A percentile compares a stretch with the other conserved stretches of the same genome.
Conservation (phyloP, 2,888 invertebrate species). For the Cheilosia pagana region DNA sequence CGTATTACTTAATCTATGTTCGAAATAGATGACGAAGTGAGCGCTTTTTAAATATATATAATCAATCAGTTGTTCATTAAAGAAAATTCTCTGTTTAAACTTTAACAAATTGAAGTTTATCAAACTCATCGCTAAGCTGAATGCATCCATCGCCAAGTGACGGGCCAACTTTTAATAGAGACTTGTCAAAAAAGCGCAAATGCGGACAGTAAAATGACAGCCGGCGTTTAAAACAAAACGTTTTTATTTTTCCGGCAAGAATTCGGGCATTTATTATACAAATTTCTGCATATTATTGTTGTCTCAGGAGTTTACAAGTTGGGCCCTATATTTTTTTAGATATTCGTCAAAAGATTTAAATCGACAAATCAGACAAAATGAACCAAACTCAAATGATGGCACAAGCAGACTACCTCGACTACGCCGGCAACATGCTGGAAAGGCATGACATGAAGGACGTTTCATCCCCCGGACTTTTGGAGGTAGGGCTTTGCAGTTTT, state of each 20-base stretch:
- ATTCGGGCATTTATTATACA: slow-evolving; percentile 40
- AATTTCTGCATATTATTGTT: slow-evolving; percentile 7
- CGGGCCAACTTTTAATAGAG: neutral
- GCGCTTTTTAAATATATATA: no score
- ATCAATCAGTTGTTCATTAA: neutral
- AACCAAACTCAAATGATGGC: slow-evolving; percentile 77
- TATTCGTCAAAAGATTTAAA: slow-evolving; percentile 9
- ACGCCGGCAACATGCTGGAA: slow-evolving; percentile 92
- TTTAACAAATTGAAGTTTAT: neutral
- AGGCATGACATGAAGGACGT: slow-evolving; percentile 85
- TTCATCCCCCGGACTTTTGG: slow-evolving; percentile 80
- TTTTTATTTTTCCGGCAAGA: slow-evolving; percentile 58
- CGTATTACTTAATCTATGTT: no score
- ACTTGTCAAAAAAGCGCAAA: slow-evolving; percentile 68
- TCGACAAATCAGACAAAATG: slow-evolving; percentile 75
- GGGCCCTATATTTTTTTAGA: slow-evolving; percentile 6
- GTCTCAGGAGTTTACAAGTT: slow-evolving; percentile 30
- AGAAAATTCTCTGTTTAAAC: slow-evolving; percentile 9
- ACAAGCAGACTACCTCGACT: slow-evolving; percentile 88
- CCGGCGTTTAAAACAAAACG: slow-evolving; percentile 72
- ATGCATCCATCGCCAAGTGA: neutral
- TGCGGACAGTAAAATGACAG: slow-evolving; percentile 49
- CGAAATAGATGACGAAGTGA: no score
- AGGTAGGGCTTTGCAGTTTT: slow-evolving; percentile 77
- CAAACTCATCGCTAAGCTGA: neutral